Percentiles rank a stretch among this genome's conserved stretches.
These are phyloP conservation scores for Trichomycterus rosablanca DNA, from an alignment of 2,113 vertebrate genomes.

Conservation along the genomic window DNA sequence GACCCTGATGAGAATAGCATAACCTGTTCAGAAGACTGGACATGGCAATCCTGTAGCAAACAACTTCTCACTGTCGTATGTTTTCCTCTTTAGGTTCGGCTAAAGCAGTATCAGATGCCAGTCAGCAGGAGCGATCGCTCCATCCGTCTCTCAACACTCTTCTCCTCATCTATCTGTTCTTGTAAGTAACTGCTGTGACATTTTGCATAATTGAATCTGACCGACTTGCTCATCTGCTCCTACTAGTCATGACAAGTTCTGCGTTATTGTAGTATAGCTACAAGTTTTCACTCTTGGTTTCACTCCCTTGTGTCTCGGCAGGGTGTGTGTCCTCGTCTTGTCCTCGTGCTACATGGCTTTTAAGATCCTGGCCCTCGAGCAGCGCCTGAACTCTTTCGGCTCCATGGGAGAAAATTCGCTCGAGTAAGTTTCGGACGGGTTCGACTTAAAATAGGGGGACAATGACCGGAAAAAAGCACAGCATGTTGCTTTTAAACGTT, in stretches of 20 bases:
- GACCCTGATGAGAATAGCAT: too few species aligned
- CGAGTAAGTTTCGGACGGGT: conserved; percentile 68
- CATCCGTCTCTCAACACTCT: conserved; percentile 75
- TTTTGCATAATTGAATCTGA: conserved; percentile 2
- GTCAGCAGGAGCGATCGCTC: conserved; percentile 55
- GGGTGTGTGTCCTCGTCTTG: conserved; percentile 80
- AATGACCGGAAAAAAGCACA: conserved; percentile 28
- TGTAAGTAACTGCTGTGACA: conserved; percentile 74
- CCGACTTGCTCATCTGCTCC: background rate
- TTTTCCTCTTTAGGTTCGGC: background rate
- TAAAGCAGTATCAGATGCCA: background rate
- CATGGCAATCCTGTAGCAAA: too few species aligned
- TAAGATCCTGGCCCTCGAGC: conserved; percentile 81
- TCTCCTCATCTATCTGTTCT: conserved; percentile 78
- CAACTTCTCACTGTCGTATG: too few species aligned
- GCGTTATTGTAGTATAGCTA: background rate
- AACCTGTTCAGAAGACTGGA: too few species aligned
- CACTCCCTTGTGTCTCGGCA: conserved; percentile 49
- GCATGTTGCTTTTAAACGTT: conserved; percentile 18
- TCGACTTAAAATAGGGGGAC: background rate
- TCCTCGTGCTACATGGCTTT: conserved; percentile 88
- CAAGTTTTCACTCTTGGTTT: background rate
- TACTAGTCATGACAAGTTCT: conserved; percentile 4
- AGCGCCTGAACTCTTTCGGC: conserved; percentile 71
- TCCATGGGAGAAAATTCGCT: conserved; percentile 63